These are phyloP conservation scores for Chromoteleia sp. DNA, from an alignment of 2,888 invertebrate genomes.

Conservation along the genomic window DNA sequence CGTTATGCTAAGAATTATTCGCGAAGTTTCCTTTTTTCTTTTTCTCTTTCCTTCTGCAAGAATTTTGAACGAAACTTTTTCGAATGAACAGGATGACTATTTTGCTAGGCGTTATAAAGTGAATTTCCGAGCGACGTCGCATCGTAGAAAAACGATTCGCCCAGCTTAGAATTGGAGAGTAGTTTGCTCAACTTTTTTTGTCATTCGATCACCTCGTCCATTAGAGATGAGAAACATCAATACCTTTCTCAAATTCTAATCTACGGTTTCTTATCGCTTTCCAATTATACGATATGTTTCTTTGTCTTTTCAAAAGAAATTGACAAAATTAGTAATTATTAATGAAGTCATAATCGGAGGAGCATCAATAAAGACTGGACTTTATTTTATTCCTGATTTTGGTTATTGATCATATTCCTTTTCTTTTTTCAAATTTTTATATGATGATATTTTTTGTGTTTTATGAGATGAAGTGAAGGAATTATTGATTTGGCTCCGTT, in stretches of 20 bases:
- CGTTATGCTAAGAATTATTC: background rate
- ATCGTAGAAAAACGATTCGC: constrained; percentile 21
- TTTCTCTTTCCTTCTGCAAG: too few species aligned
- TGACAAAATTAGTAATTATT: too few species aligned
- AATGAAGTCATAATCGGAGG: too few species aligned
- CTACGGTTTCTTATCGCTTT: constrained; percentile 31
- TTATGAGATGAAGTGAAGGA: too few species aligned
- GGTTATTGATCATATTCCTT: too few species aligned
- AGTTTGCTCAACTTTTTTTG: constrained; percentile 33
- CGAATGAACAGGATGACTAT: constrained; percentile 9
- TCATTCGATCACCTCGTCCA: constrained; percentile 38
- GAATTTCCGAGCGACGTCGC: constrained; percentile 11
- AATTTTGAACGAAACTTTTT: constrained; percentile 19
- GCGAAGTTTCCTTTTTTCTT: background rate
- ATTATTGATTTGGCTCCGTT: too few species aligned
- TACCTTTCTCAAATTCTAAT: background rate
- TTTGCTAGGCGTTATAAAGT: constrained; percentile 35
- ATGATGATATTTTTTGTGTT: too few species aligned
- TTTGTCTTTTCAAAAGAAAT: too few species aligned
- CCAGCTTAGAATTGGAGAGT: constrained; percentile 34
- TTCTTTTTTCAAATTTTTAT: too few species aligned
- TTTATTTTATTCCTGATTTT: too few species aligned
- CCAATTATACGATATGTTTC: constrained; percentile 2
- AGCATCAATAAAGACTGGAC: too few species aligned
- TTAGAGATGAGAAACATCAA: constrained; percentile 36